These are phyloP conservation scores for Sturmia bella DNA, from an alignment of 2,888 invertebrate species.

Conservation along the genomic window DNA sequence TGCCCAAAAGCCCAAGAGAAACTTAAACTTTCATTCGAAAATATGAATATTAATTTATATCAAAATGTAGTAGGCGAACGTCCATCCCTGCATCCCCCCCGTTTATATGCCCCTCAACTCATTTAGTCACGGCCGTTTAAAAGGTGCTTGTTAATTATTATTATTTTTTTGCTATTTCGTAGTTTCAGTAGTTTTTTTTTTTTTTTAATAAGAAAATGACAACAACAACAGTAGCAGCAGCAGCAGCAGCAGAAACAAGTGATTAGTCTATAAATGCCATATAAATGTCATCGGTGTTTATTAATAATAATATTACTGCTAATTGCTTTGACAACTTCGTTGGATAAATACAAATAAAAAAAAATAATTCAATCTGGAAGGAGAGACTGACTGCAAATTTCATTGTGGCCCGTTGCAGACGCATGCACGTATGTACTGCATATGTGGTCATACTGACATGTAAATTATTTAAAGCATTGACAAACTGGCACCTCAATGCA, in stretches of 20 bases:
- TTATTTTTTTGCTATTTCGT: conserved; percentile 19
- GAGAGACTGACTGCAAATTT: neutral
- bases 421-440: too few relatives aligned
- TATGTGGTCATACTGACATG: conserved; percentile 51
- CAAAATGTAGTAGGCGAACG: neutral
- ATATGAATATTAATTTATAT: conserved; percentile 24
- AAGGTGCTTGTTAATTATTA: conserved; percentile 50
- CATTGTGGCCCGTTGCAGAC: neutral
- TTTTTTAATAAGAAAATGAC: conserved; percentile 18
- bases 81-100: neutral
- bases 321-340: conserved; percentile 63
- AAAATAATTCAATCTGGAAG: conserved; percentile 36
- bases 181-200: conserved; percentile 18
- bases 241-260: conserved; percentile 20
- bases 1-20: neutral
- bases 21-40: conserved; percentile 41
- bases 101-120: too few relatives aligned
- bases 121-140: conserved; percentile 33
- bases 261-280: conserved; percentile 59
- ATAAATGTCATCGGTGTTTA: conserved; percentile 65
- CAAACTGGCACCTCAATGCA: conserved; percentile 66
- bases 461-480: conserved; percentile 68
- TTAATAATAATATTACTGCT: conserved; percentile 63
- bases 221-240: neutral
- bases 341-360: conserved; percentile 34